Conservation (phyloP, 2,797 vertebrate species). For the Holocentrus rufus region DNA sequence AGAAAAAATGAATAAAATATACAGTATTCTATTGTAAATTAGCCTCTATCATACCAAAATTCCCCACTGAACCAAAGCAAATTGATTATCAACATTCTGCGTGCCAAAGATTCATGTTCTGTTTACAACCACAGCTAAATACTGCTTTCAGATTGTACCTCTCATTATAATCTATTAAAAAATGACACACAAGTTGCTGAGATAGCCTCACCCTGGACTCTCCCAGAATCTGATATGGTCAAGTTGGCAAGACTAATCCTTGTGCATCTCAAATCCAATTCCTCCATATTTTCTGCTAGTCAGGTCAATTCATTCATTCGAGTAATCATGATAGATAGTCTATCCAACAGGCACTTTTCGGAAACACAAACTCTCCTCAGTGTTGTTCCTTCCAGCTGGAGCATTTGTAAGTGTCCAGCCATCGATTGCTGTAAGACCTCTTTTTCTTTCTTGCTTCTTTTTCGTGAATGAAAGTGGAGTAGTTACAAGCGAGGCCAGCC, state of each 20-base stretch:
- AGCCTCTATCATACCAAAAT: not conserved
- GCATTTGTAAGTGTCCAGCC: conserved; percentile 63
- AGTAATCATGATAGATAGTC: conserved; percentile 64
- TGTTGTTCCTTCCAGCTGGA: conserved; percentile 35
- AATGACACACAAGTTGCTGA: not conserved
- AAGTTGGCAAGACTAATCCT: conserved; percentile 32
- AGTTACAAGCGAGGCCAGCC: conserved; percentile 32
- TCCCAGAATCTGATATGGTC: conserved; percentile 41
- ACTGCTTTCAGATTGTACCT: not conserved
- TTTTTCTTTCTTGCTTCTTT: conserved; percentile 49
- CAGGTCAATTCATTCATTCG: conserved; percentile 57
- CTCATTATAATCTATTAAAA: not conserved
- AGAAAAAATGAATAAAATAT: too few relatives aligned
- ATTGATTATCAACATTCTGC: not conserved
- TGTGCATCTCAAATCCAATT: conserved; percentile 46
- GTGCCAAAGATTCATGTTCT: not conserved
- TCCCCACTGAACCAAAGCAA: not conserved
- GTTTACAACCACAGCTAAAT: not conserved
- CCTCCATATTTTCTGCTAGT: conserved; percentile 39
- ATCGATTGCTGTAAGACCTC: conserved; percentile 60
- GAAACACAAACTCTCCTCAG: conserved; percentile 52
- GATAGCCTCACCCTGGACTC: conserved; percentile 1
- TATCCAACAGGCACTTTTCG: conserved; percentile 55
- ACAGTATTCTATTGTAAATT: not conserved
- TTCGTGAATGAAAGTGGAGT: conserved; percentile 66